Percentiles rank a stretch among this genome's conserved stretches.
Evolutionary conservation across 2,888 invertebrate genomes (phyloP).

Genomic region (Nezara viridula): DNA sequence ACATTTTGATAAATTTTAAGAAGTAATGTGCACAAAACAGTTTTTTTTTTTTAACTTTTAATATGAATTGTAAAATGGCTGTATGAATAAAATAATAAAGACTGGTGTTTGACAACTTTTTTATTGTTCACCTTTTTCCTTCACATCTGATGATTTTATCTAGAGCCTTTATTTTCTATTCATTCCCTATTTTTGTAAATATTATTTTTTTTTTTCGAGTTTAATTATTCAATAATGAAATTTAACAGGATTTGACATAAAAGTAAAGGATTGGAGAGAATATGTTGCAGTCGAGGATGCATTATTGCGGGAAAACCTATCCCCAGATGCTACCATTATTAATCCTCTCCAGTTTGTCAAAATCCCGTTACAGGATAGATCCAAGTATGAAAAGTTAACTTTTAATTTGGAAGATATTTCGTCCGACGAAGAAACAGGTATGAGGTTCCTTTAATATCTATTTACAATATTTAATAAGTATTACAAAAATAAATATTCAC

Average conservation of each 20-base stretch:
- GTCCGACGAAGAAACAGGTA: conserved; percentile 71
- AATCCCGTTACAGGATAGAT: conserved; percentile 78
- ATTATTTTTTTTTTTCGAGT: conserved; percentile 30
- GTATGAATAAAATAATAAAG: conserved; percentile 63
- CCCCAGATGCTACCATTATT: conserved; percentile 64
- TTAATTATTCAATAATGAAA: conserved; percentile 41
- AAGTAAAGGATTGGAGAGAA: conserved; percentile 63
- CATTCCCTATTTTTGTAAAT: not conserved
- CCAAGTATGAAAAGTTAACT: conserved; percentile 82
- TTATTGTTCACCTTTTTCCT: not conserved
- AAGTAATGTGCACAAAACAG: conserved; percentile 23
- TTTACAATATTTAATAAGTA: not conserved
- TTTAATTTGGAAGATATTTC: conserved; percentile 74
- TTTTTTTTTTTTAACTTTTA: not conserved
- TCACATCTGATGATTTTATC: not conserved
- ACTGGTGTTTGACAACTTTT: conserved; percentile 63
- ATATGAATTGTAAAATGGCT: conserved; percentile 54
- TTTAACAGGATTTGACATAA: conserved; percentile 64
- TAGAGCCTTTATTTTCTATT: not conserved
- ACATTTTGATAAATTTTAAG: conserved; percentile 20
- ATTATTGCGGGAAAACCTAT: conserved; percentile 12
- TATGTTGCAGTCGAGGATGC: conserved; percentile 40
- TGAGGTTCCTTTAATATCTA: conserved; percentile 33
- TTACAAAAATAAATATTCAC: not conserved
- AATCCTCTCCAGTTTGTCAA: conserved; percentile 74